Evolutionary conservation across 2,797 vertebrate genomes (phyloP).

Genomic region (Sylvilagus floridanus): DNA sequence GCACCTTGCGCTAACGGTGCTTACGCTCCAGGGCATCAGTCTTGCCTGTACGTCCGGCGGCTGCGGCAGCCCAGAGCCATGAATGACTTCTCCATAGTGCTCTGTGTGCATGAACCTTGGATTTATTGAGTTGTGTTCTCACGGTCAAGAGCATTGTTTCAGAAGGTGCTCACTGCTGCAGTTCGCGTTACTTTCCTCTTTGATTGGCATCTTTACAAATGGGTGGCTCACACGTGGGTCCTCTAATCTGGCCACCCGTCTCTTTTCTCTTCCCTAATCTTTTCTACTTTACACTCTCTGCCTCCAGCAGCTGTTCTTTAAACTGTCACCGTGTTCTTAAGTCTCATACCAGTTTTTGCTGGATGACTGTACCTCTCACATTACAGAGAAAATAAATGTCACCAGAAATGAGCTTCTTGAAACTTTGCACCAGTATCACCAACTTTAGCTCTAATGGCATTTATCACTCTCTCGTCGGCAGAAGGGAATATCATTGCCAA

Average conservation of each 20-base stretch:
- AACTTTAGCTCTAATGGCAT: not conserved
- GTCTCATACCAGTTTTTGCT: not conserved
- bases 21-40: not conserved
- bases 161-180: not conserved
- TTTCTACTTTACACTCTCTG: not conserved
- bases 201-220: not conserved
- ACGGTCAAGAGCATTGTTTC: not conserved
- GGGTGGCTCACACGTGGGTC: not conserved
- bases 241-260: not conserved
- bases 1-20: not conserved
- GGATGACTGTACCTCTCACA: not conserved
- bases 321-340: not conserved
- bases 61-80: not conserved
- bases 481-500: not conserved
- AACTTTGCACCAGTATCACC: not conserved
- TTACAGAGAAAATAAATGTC: constrained; percentile 43
- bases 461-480: not conserved
- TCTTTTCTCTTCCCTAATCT: not conserved
- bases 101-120: not conserved
- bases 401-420: constrained; percentile 14
- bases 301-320: not conserved
- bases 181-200: not conserved
- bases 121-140: not conserved
- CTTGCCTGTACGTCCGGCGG: not conserved
- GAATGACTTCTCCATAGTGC: not conserved